phyloP scores from a whole-genome alignment of 1,140 invertebrate genomes.

The Ceratosolen solmsi region DNA sequence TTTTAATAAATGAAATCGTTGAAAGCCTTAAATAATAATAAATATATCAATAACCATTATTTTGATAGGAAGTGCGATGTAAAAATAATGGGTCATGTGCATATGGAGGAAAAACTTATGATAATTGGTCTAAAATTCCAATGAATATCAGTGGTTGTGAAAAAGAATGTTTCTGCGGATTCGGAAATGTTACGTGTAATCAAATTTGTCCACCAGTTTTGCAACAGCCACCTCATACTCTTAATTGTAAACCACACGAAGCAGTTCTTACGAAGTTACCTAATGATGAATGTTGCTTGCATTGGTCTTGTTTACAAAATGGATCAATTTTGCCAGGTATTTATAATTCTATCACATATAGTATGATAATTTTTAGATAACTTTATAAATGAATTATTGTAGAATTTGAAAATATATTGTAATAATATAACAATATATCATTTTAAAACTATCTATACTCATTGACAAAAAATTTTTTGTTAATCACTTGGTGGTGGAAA shows the following conservation, averaged over 20 bases:
- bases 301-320: conserved; percentile 78
- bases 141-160: conserved; percentile 84
- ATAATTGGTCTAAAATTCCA: conserved; percentile 74
- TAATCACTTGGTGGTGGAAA: conserved; percentile 41
- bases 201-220: conserved; percentile 83
- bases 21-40: background rate
- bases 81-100: conserved; percentile 84
- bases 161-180: conserved; percentile 88
- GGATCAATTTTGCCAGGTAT: conserved; percentile 55
- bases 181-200: conserved; percentile 88
- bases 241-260: conserved; percentile 80
- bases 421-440: background rate
- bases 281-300: conserved; percentile 85
- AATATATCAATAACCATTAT: background rate
- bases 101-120: conserved; percentile 79
- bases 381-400: background rate
- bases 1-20: background rate
- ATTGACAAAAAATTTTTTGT: conserved; percentile 1
- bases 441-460: background rate
- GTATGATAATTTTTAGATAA: too few relatives aligned
- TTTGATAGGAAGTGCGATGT: conserved; percentile 78
- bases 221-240: conserved; percentile 80
- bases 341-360: background rate
- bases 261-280: conserved; percentile 81
- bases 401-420: background rate